Conservation (phyloP, 2,113 vertebrate species). For the Loxodonta africana region DNA sequence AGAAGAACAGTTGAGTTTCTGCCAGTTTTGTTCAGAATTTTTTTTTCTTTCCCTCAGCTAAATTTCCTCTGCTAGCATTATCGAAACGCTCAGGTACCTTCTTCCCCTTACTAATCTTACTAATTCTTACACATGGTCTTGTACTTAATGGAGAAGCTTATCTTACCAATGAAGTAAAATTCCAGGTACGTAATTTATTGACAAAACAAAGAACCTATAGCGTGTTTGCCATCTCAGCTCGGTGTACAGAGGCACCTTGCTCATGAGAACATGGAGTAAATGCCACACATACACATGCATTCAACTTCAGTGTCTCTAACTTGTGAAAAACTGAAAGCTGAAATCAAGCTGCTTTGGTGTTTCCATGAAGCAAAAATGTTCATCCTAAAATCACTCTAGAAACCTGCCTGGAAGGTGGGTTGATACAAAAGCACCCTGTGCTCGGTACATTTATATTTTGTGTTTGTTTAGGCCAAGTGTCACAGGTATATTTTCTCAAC, state of each 20-base stretch:
- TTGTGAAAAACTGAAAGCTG: conserved; percentile 3
- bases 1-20: conserved; percentile 39
- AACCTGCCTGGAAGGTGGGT: background rate
- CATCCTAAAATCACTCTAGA: background rate
- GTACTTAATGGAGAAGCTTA: conserved; percentile 42
- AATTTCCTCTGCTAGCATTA: background rate
- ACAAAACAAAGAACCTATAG: background rate
- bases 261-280: background rate
- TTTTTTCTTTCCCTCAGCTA: background rate
- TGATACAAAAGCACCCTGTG: background rate
- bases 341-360: conserved; percentile 52
- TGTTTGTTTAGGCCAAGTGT: background rate
- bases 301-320: background rate
- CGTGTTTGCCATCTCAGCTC: background rate
- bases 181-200: conserved; percentile 24
- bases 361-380: background rate
- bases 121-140: background rate
- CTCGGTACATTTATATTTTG: background rate
- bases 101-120: conserved; percentile 29
- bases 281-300: background rate
- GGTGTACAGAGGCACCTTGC: background rate
- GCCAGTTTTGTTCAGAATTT: conserved; percentile 22
- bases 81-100: background rate
- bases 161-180: conserved; percentile 27
- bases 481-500: conserved; percentile 4